Percentiles rank a stretch among this genome's conserved stretches.
Evolutionary conservation across 2,888 invertebrate genomes (phyloP).

Genomic region (Diloba caeruleocephala): DNA sequence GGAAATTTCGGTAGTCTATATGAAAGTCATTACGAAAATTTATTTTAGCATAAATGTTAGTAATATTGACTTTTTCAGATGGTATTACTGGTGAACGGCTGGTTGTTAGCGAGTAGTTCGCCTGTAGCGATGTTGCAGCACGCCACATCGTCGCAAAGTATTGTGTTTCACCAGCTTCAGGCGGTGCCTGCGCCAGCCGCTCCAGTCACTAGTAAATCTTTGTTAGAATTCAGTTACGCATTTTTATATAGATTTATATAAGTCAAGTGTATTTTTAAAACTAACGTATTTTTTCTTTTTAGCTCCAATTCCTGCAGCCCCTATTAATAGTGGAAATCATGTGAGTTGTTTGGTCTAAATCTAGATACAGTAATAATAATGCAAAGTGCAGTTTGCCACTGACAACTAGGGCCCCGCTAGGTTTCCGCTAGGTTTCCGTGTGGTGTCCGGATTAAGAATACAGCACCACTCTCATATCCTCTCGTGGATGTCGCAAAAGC

Average conservation of each 20-base stretch:
- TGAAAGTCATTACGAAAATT: too few species aligned
- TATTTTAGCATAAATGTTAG: neutral
- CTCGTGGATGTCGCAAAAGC: too few species aligned
- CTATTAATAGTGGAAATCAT: constrained; percentile 35
- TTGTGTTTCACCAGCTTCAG: constrained; percentile 69
- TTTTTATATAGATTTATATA: neutral
- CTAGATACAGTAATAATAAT: too few species aligned
- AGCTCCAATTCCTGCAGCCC: constrained; percentile 32
- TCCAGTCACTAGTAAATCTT: constrained; percentile 55
- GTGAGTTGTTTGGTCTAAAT: constrained; percentile 20
- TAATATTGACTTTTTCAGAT: constrained; percentile 52
- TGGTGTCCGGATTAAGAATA: too few species aligned
- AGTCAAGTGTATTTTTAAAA: neutral
- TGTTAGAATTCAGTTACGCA: neutral
- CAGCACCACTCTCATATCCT: too few species aligned
- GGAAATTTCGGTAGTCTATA: too few species aligned
- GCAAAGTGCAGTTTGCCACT: too few species aligned
- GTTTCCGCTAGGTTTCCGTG: too few species aligned
- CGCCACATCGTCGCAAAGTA: constrained; percentile 80
- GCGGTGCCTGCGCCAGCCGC: constrained; percentile 50
- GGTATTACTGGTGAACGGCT: constrained; percentile 63
- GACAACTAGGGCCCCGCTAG: too few species aligned
- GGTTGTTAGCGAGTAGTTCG: constrained; percentile 64
- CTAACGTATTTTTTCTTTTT: constrained; percentile 4
- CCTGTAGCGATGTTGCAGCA: constrained; percentile 80